phyloP scores from a whole-genome alignment of 1,140 invertebrate species.

The Drosophila yakuba region DNA sequence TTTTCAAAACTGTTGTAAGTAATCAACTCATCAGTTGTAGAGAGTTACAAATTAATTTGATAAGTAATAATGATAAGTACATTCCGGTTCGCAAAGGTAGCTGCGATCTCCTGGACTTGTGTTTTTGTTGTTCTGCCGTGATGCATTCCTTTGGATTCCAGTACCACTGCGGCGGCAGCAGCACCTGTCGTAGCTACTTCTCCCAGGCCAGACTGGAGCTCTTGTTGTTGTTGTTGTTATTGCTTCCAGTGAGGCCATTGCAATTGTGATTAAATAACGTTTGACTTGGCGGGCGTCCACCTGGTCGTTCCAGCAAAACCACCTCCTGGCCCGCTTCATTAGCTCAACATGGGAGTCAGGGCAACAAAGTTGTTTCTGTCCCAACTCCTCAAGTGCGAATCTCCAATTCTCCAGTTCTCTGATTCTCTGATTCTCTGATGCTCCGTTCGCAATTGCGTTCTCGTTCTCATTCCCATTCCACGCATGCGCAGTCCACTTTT shows the following conservation, averaged over 20 bases:
- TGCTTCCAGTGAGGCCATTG: conserved; percentile 44
- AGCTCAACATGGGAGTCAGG: conserved; percentile 53
- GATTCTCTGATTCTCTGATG: background rate
- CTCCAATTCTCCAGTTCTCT: background rate
- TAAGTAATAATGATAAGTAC: background rate
- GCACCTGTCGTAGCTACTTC: conserved; percentile 34
- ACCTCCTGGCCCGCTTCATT: conserved; percentile 60
- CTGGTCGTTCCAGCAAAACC: conserved; percentile 15
- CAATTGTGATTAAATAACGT: conserved; percentile 81
- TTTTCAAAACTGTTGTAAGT: too few relatives aligned
- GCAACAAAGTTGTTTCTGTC: conserved; percentile 45
- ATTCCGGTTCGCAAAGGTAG: background rate
- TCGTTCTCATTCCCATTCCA: conserved; percentile 71
- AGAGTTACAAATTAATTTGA: too few relatives aligned
- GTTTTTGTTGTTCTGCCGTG: conserved; percentile 54
- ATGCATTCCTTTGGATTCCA: conserved; percentile 54
- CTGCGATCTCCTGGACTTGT: background rate
- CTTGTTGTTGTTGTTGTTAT: conserved; percentile 27
- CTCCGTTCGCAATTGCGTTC: background rate
- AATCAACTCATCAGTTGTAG: too few relatives aligned
- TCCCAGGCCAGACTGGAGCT: conserved; percentile 24
- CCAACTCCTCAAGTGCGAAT: background rate
- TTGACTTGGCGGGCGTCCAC: conserved; percentile 68
- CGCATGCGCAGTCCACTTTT: conserved; percentile 77
- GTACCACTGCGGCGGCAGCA: conserved; percentile 25